Evolutionary conservation across 1,140 invertebrate genomes (phyloP), one percentile per base, ranked within the genome.

Genomic region (Triops longicaudatus): DNA sequence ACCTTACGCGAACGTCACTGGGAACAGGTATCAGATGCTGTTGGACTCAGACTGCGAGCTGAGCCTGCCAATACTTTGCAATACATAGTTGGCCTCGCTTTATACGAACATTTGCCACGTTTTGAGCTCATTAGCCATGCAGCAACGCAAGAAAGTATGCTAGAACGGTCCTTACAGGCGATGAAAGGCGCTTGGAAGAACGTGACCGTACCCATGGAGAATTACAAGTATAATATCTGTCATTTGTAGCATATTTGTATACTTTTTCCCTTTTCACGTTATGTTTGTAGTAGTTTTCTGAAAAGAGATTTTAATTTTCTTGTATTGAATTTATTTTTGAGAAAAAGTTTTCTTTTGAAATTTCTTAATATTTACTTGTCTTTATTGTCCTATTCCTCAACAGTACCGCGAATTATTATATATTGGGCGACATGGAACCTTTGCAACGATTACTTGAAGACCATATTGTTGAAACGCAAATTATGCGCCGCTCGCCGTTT

Each of bases 401-500:
- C 82, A 89, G 94, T 80, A 96, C 98, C 83, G 95, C 94, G 1
- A 96, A 95, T 26, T 97, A 95, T 1, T 92, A 90, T 80, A 94
- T 98, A 79, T 86, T 98, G 78, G 92, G 94, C 1, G 91, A 93
- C 77, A 89, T 98, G 1, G 96, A 98, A 85, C 95, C 98, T 80
- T 97, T 98, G 82, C 96, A 98, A 86, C 84, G 96, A n/a, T 84
- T 97, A 43, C 84, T 98, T 26, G 97, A 98, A 84, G 96, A 98
- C 85, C 96, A 98, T 84, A 92, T 98, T 79, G 93, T 98, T 9
- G 98, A 98, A 85, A 95, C 95, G 17, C 95, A 98, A 84, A 98
- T 96, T 1, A 98, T 98, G 95, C 93, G 96, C 84, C 96, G 95
- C 81, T 98, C 96, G 12, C 93, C 96, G 0, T 98, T 96, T 82